Percentiles rank a stretch among this genome's conserved stretches.
Conservation (phyloP, 2,113 vertebrate genomes). For the Tetrao urogallus region DNA sequence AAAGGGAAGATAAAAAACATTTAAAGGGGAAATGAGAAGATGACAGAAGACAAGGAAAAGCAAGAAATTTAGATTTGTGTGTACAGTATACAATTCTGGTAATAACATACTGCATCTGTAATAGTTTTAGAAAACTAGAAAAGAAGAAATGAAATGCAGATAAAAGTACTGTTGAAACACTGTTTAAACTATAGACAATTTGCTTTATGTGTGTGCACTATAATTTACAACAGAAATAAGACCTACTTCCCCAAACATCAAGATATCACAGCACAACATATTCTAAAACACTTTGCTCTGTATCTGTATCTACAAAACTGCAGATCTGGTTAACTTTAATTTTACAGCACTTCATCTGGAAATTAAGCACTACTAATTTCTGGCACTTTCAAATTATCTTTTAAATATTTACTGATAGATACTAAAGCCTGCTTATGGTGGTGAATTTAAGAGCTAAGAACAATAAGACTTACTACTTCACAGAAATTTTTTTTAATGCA, state of each 20-base stretch:
- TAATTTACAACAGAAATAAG: neutral
- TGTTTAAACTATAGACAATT: neutral
- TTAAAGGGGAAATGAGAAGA: conserved; percentile 19
- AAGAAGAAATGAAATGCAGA: neutral
- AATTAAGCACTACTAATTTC: neutral
- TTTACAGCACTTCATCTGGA: neutral
- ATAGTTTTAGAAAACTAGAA: neutral
- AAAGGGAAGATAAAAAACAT: neutral
- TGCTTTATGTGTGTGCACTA: accelerated
- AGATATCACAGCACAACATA: neutral
- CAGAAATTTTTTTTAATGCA: neutral
- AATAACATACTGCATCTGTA: neutral
- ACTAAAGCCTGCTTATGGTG: neutral
- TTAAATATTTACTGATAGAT: neutral
- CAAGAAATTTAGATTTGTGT: neutral
- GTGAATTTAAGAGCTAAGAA: neutral
- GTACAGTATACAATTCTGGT: neutral
- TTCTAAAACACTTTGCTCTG: neutral
- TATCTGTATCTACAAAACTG: neutral
- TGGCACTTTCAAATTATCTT: neutral
- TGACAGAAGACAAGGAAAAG: neutral
- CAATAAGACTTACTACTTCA: neutral
- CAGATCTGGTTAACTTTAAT: neutral
- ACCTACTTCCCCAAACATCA: neutral
- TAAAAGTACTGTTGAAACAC: neutral